phyloP scores from a whole-genome alignment of 2,888 invertebrate genomes.

The Caenorhabditis sp. region DNA sequence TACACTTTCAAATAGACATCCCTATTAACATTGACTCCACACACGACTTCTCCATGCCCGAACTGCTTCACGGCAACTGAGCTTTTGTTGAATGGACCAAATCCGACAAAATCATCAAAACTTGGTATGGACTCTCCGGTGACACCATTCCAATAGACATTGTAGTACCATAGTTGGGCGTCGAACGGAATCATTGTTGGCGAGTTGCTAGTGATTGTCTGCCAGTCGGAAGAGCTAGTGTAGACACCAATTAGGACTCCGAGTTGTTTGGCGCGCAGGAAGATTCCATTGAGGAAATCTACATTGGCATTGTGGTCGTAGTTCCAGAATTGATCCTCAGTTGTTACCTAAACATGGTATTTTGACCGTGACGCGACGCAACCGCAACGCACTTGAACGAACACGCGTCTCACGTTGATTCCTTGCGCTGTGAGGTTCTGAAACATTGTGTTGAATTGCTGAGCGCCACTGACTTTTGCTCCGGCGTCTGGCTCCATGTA shows the following conservation, averaged over 20 bases:
- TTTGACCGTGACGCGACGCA: no score
- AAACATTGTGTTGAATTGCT: not conserved
- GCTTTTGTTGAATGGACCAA: slow-evolving; percentile 8
- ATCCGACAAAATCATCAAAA: slow-evolving; percentile 11
- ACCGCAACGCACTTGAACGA: no score
- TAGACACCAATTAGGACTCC: not conserved
- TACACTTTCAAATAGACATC: not conserved
- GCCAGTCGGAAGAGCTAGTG: not conserved
- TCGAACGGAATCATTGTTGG: not conserved
- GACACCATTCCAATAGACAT: not conserved
- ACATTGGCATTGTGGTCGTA: not conserved
- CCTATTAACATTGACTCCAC: not conserved
- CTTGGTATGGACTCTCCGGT: slow-evolving; percentile 11
- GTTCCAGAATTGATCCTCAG: no score
- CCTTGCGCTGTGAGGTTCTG: not conserved
- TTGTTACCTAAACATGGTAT: no score
- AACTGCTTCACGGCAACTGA: slow-evolving; percentile 4
- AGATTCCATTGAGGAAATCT: not conserved
- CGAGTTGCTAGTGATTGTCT: not conserved
- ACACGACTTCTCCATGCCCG: not conserved
- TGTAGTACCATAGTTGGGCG: not conserved
- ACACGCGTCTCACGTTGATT: not conserved
- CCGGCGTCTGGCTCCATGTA: slow-evolving; percentile 4
- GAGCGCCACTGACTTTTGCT: not conserved
- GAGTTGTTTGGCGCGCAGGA: not conserved